A percentile compares a stretch with the other conserved stretches of the same genome.
Evolutionary conservation across 2,888 invertebrate species (phyloP).

Genomic region (Amiota communis): DNA sequence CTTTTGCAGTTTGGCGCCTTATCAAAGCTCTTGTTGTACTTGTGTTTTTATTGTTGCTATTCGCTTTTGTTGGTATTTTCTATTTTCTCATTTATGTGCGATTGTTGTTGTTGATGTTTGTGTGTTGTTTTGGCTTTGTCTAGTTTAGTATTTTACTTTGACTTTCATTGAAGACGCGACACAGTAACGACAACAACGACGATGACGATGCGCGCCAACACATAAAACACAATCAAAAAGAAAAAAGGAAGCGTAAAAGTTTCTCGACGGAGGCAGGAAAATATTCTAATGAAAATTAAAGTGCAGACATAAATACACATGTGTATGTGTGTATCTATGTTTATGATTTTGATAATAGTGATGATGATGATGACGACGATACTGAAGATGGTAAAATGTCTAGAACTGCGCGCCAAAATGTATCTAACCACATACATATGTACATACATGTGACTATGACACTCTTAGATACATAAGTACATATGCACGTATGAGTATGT

Average conservation of each 20-base stretch:
- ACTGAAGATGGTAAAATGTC: neutral
- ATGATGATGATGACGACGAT: neutral
- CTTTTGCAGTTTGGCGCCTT: conserved; percentile 43
- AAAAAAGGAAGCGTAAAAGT: neutral
- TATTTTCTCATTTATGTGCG: conserved; percentile 24
- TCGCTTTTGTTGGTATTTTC: conserved; percentile 43
- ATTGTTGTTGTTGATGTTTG: conserved; percentile 30
- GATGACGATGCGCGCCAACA: conserved; percentile 36
- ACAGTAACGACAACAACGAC: conserved; percentile 49
- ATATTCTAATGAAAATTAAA: conserved; percentile 58
- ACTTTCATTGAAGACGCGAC: conserved; percentile 71
- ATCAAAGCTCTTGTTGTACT: conserved; percentile 49
- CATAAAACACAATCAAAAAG: conserved; percentile 51
- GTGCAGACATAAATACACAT: conserved; percentile 8
- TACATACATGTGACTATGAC: neutral
- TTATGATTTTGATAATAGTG: too few relatives aligned
- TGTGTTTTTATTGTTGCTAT: conserved; percentile 18
- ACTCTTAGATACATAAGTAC: too few relatives aligned
- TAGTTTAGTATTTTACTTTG: conserved; percentile 70
- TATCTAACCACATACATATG: neutral
- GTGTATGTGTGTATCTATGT: neutral
- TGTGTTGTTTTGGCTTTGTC: conserved; percentile 59
- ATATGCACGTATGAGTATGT: too few relatives aligned
- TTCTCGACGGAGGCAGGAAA: neutral
- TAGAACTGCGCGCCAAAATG: conserved; percentile 23